Evolutionary conservation across 2,888 invertebrate species (phyloP).

Genomic region (Andrena trimmerana): DNA sequence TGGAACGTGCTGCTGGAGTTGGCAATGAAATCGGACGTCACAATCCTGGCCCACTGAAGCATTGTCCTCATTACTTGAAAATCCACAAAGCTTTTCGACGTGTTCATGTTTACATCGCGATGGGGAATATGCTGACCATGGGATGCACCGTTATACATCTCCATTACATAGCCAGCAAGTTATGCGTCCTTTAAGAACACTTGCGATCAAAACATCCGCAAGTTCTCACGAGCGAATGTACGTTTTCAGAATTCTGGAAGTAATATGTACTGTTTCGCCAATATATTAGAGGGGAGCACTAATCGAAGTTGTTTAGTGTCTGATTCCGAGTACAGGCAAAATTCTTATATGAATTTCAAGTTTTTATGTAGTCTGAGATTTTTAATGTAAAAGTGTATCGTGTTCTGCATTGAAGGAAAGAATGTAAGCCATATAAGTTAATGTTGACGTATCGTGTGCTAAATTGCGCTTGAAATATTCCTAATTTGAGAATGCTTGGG

Average conservation of each 20-base stretch:
- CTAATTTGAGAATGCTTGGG: neutral
- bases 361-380: neutral
- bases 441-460: conserved; percentile 9
- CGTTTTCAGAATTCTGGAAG: neutral
- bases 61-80: conserved; percentile 92
- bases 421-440: conserved; percentile 4
- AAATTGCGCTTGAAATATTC: conserved; percentile 17
- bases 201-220: neutral
- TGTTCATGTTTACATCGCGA: conserved; percentile 92
- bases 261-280: conserved; percentile 4
- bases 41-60: conserved; percentile 89
- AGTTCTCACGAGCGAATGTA: conserved; percentile 3
- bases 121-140: conserved; percentile 91
- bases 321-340: neutral
- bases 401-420: neutral
- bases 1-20: conserved; percentile 91
- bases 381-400: conserved; percentile 18
- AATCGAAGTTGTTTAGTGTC: conserved; percentile 2
- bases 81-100: conserved; percentile 91
- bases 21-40: conserved; percentile 92
- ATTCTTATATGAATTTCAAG: neutral
- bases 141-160: conserved; percentile 89
- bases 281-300: neutral
- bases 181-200: conserved; percentile 78
- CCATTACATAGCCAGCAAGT: conserved; percentile 88